Conservation (phyloP, 2,888 invertebrate species). For the Epistrophe eligans region DNA sequence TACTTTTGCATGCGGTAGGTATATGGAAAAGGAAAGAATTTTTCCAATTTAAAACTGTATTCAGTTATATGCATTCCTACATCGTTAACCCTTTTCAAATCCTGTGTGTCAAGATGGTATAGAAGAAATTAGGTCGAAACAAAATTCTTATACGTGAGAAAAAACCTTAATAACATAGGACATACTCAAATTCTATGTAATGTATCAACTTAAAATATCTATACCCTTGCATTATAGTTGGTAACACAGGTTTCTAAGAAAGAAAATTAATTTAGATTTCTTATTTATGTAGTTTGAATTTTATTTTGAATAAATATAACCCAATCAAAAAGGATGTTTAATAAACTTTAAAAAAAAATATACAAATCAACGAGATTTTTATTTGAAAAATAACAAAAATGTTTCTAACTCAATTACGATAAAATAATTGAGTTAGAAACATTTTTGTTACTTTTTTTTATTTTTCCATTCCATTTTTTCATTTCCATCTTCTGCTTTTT, state of each 20-base stretch:
- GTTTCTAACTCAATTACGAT: no score
- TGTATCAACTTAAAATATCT: no score
- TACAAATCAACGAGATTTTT: no score
- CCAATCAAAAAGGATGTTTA: no score
- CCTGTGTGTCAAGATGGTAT: neutral
- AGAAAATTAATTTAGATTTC: no score
- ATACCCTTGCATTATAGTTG: no score
- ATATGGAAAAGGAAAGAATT: neutral
- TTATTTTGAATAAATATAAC: no score
- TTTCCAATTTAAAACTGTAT: slow-evolving; percentile 3
- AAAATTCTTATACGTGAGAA: neutral
- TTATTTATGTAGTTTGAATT: no score
- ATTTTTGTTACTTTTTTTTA: slow-evolving; percentile 13
- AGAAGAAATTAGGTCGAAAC: neutral
- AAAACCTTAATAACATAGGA: neutral
- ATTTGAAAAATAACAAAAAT: no score
- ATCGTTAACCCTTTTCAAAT: slow-evolving; percentile 11
- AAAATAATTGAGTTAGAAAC: slow-evolving; percentile 8
- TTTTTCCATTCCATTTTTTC: neutral
- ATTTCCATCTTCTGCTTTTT: neutral
- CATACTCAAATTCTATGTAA: no score
- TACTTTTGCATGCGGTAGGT: neutral
- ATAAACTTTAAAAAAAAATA: no score
- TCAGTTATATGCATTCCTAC: neutral
- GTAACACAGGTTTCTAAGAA: no score